phyloP scores from a whole-genome alignment of 2,888 invertebrate genomes.

The Noctua pronuba region DNA sequence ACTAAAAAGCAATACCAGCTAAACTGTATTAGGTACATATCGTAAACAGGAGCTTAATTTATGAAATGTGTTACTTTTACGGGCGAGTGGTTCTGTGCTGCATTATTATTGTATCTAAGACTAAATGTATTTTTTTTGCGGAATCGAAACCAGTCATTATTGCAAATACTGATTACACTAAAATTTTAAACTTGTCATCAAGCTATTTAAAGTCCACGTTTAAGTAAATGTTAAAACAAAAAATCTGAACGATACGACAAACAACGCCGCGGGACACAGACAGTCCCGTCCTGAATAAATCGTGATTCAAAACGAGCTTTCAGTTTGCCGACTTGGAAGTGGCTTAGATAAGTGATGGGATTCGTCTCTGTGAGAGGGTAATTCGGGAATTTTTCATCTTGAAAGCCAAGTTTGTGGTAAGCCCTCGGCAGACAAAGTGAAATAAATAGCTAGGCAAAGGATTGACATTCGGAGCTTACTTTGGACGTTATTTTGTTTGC shows the following conservation, averaged over 20 bases:
- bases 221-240: background rate
- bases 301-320: constrained; percentile 61
- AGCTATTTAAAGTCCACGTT: background rate
- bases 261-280: constrained; percentile 7
- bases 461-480: constrained; percentile 40
- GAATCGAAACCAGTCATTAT: background rate
- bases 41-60: background rate
- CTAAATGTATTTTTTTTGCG: background rate
- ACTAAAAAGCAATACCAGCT: background rate
- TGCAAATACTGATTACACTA: fast-evolving
- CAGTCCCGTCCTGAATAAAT: constrained; percentile 50
- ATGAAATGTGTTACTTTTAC: background rate
- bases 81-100: background rate
- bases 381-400: constrained; percentile 58
- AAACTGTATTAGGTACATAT: background rate
- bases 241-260: constrained; percentile 8
- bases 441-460: constrained; percentile 51
- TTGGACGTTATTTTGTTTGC: constrained; percentile 26
- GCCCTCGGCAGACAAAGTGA: constrained; percentile 50
- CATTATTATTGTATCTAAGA: background rate
- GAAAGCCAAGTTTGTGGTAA: constrained; percentile 56
- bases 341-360: constrained; percentile 62
- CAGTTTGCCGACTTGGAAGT: constrained; percentile 59
- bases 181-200: background rate
- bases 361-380: constrained; percentile 53